A percentile compares a stretch with the other conserved stretches of the same genome.
Evolutionary conservation across 1,140 invertebrate genomes (phyloP).

Genomic region (Hermetia illucens): DNA sequence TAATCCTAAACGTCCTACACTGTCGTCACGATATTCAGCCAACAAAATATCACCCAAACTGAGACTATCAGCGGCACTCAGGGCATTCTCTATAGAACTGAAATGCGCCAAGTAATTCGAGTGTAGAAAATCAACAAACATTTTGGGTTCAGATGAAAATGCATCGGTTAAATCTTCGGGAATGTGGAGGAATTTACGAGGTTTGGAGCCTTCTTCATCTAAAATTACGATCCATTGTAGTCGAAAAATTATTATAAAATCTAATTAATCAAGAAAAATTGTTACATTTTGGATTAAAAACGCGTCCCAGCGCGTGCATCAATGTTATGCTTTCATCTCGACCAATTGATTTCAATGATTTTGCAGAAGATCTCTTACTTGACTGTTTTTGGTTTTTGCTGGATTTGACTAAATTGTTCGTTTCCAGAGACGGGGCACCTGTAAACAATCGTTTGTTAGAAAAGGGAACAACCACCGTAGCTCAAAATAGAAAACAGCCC

Average conservation of each 20-base stretch:
- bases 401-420: not conserved
- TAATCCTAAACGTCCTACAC: constrained; percentile 35
- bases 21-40: constrained; percentile 48
- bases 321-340: constrained; percentile 53
- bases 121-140: constrained; percentile 50
- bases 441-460: not conserved
- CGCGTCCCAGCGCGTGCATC: constrained; percentile 57
- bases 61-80: constrained; percentile 39
- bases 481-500: constrained; percentile 11
- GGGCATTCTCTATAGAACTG: constrained; percentile 37
- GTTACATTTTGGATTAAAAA: constrained; percentile 60
- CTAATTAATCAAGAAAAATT: constrained; percentile 4
- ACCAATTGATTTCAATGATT: constrained; percentile 36
- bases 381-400: constrained; percentile 7
- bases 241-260: constrained; percentile 7
- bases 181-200: constrained; percentile 37
- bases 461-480: not conserved
- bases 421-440: constrained; percentile 2
- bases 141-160: constrained; percentile 44
- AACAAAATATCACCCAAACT: constrained; percentile 47
- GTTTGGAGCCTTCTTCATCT: constrained; percentile 6
- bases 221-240: not conserved
- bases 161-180: constrained; percentile 47
- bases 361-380: constrained; percentile 26
- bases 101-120: constrained; percentile 63